Evolutionary conservation across 2,888 invertebrate species (phyloP).

Genomic region (Monoplex corrugatus): DNA sequence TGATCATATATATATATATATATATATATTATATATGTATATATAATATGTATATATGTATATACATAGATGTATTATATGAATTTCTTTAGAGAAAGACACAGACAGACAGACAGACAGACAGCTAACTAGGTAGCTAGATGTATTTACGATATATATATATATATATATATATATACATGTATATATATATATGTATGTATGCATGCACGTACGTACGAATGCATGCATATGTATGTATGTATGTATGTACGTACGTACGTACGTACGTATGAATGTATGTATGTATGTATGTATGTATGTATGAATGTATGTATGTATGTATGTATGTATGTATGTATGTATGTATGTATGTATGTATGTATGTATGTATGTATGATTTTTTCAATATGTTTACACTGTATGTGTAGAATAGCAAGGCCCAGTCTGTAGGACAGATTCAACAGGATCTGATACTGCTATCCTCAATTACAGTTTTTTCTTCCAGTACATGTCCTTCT

Average conservation of each 20-base stretch:
- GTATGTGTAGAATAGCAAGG: too few species aligned
- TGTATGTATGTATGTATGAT: background rate
- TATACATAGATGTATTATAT: too few species aligned
- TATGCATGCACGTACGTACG: background rate
- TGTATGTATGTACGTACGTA: conserved; percentile 10
- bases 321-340: background rate
- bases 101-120: too few species aligned
- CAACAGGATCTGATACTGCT: background rate
- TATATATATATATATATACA: too few species aligned
- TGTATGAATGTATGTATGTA: background rate
- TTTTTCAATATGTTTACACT: too few species aligned
- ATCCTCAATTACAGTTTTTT: background rate
- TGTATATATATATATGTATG: background rate
- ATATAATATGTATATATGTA: too few species aligned
- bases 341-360: conserved; percentile 31
- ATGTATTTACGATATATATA: too few species aligned
- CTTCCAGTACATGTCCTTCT: background rate
- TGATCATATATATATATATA: too few species aligned
- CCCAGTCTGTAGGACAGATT: background rate
- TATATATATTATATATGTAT: too few species aligned
- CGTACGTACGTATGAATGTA: background rate
- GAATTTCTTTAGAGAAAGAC: too few species aligned
- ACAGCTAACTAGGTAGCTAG: too few species aligned
- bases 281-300: background rate
- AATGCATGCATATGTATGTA: conserved; percentile 4